phyloP scores from a whole-genome alignment of 2,888 invertebrate species.

The Amaurobius ferox region DNA sequence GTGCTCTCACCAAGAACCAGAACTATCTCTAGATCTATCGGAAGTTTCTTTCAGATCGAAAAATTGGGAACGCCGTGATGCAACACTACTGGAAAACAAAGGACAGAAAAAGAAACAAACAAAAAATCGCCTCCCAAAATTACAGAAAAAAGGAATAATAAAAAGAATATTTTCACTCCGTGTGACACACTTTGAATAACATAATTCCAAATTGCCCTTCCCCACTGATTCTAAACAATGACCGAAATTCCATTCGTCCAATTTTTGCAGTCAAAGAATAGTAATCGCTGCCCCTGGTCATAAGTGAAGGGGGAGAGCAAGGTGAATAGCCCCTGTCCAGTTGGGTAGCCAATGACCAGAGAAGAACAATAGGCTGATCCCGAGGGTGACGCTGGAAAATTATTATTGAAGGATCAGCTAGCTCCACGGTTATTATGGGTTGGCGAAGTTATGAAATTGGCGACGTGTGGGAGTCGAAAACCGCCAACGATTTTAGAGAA shows the following conservation, averaged over 20 bases:
- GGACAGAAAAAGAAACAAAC: not conserved
- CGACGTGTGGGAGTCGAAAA: not conserved
- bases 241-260: conserved; percentile 55
- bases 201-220: conserved; percentile 21
- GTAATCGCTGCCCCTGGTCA: conserved; percentile 26
- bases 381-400: conserved; percentile 55
- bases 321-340: conserved; percentile 52
- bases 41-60: not conserved
- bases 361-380: conserved; percentile 53
- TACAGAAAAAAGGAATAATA: not conserved
- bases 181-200: conserved; percentile 54
- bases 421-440: not conserved
- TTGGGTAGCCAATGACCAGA: conserved; percentile 60
- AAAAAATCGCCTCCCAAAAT: not conserved
- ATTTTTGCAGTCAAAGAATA: conserved; percentile 51
- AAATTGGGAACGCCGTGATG: conserved; percentile 14
- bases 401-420: conserved; percentile 36
- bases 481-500: too few relatives aligned
- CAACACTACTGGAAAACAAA: conserved; percentile 20
- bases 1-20: not conserved
- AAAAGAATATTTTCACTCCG: not conserved
- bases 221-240: conserved; percentile 34
- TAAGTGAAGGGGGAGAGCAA: conserved; percentile 6
- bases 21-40: conserved; percentile 1
- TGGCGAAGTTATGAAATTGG: not conserved